Evolutionary conservation across 2,888 invertebrate genomes (phyloP).

Genomic region (Cepaea hortensis): DNA sequence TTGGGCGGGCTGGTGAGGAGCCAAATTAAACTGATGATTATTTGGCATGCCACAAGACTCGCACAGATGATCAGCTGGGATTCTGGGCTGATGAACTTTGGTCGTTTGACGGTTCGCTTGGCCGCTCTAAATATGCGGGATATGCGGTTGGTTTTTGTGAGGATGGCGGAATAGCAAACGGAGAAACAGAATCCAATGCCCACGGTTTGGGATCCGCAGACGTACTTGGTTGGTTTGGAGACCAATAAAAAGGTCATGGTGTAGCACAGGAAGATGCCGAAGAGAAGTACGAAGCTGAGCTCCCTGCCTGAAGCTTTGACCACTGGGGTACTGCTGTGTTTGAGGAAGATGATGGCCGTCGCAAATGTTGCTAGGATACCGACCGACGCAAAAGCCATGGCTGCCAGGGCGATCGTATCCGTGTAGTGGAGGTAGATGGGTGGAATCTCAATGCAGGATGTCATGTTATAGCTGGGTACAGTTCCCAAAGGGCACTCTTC

Average conservation of each 20-base stretch:
- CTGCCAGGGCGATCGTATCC: slow-evolving; percentile 94
- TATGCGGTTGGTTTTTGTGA: slow-evolving; percentile 77
- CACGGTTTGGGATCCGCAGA: slow-evolving; percentile 76
- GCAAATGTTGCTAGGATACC: slow-evolving; percentile 75
- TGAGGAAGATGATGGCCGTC: slow-evolving; percentile 75
- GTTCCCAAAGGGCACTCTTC: slow-evolving; percentile 87
- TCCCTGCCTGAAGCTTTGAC: slow-evolving; percentile 77
- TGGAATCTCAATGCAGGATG: slow-evolving; percentile 74
- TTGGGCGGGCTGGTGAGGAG: slow-evolving; percentile 92
- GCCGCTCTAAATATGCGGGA: slow-evolving; percentile 76
- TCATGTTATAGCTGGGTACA: slow-evolving; percentile 86
- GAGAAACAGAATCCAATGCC: slow-evolving; percentile 76
- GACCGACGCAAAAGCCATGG: slow-evolving; percentile 82
- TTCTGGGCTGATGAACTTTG: slow-evolving; percentile 77
- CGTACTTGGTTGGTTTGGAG: slow-evolving; percentile 72
- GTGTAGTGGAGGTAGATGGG: slow-evolving; percentile 80
- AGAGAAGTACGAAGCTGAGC: slow-evolving; percentile 76
- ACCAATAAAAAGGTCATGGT: slow-evolving; percentile 76
- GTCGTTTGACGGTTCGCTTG: slow-evolving; percentile 75
- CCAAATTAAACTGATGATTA: slow-evolving; percentile 91
- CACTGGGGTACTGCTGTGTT: slow-evolving; percentile 75
- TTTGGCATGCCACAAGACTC: slow-evolving; percentile 74
- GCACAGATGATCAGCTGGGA: slow-evolving; percentile 77
- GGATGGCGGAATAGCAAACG: slow-evolving; percentile 76
- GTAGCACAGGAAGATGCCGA: slow-evolving; percentile 74